Evolutionary conservation across 1,140 invertebrate genomes (phyloP).

Genomic region (Gyrodactylus bullatarudis): DNA sequence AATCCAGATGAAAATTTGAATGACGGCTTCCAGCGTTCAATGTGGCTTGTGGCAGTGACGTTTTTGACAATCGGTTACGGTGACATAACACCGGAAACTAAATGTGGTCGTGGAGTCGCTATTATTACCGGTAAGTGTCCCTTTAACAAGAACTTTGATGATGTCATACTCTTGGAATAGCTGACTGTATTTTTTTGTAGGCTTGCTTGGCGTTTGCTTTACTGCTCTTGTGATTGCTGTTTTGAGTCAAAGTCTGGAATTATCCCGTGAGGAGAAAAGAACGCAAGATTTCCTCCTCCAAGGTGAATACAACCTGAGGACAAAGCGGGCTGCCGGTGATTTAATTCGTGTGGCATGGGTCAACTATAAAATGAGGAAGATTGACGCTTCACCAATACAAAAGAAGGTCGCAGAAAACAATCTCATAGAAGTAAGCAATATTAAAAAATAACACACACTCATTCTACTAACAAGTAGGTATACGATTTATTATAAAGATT

Average conservation of each 20-base stretch:
- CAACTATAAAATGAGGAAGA: neutral
- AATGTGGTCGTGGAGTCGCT: conserved; percentile 17
- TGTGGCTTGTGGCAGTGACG: conserved; percentile 19
- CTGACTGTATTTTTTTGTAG: too few species aligned
- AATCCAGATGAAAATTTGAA: conserved; percentile 10
- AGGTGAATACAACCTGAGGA: neutral
- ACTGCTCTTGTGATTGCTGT: neutral
- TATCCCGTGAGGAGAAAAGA: neutral
- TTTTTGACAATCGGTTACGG: conserved; percentile 19
- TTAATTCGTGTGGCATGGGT: neutral
- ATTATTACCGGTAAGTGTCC: conserved; percentile 15
- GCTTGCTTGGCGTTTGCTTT: neutral
- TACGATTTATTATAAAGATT: too few species aligned
- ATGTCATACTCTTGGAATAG: too few species aligned
- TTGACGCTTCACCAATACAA: neutral
- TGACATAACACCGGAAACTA: conserved; percentile 18
- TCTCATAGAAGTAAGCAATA: neutral
- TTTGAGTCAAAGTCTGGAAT: neutral
- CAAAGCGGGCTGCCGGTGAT: neutral
- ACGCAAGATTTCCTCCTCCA: neutral
- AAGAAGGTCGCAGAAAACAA: neutral
- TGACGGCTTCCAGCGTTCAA: conserved; percentile 14
- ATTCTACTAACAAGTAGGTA: too few species aligned
- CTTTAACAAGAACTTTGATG: too few species aligned
- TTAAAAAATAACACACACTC: too few species aligned